Evolutionary conservation across 1,140 invertebrate genomes (phyloP), one percentile per base, ranked within the genome.

Genomic region (Monochamus saltuarius): DNA sequence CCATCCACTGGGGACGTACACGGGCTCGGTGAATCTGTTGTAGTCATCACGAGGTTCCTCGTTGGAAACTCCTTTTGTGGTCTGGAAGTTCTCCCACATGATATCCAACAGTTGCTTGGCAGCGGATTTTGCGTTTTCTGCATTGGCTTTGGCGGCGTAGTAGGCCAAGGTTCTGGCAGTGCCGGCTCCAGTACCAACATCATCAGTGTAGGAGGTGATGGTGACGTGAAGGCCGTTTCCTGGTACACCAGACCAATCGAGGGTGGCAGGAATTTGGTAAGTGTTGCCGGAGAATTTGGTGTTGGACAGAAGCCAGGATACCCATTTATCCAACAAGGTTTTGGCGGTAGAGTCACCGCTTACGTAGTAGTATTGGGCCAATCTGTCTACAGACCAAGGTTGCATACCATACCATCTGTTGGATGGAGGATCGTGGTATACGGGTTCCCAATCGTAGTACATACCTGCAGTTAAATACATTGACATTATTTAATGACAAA

Each of bases 301-400:
- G n/a, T 47, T 47, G 11, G 46, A 2, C 2, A 19, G 10, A 47
- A 47, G 2, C 17, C 49, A 51, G 4, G 22, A 11, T 4, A 51
- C 49, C 49, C 49, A 51, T 51, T 51, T 51, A 35, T 51, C 49
- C 49, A 51, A 51, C 4, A 51, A 1, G 9, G 19, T 19, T 51
- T 51, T 51, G 16, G 49, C 22, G 14, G 11, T 22, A 4, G 11
- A 4, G 7, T 51, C 49, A 17, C 37, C 49, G 16, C 10, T 54
- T 39, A 59, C 16, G 22, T 63, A 63, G 29, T 63, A 63, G 40
- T 63, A 63, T 43, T 63, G 61, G 17, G 56, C 61, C n/a, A 63
- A 36, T 7, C 61, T 39, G 39, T 63, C 61, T 9, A 56, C 43
- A 9, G 61, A 55, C 61, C 61, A 63, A 17, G 61, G 36, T 40